Conservation (phyloP, 2,113 vertebrate species). For the Falco punctatus region DNA sequence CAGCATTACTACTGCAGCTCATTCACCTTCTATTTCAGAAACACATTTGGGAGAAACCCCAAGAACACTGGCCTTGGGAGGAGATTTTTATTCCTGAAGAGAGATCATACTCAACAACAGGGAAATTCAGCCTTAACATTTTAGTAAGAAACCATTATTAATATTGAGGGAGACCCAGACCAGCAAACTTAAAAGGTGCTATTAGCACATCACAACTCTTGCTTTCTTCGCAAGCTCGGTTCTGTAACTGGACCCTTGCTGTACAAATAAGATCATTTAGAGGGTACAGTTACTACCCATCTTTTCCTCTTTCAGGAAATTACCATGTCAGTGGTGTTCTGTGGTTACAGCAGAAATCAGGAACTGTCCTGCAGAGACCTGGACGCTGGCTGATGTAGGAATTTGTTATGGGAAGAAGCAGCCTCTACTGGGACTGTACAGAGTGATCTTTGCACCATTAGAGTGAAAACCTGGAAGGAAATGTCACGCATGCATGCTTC, state of each 20-base stretch:
- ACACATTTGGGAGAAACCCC: background rate
- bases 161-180: background rate
- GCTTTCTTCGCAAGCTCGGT: background rate
- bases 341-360: background rate
- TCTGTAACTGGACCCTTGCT: background rate
- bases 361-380: background rate
- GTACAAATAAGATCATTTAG: background rate
- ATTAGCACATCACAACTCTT: background rate
- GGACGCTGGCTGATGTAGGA: fast-evolving
- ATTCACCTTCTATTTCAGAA: background rate
- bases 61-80: fast-evolving
- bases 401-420: background rate
- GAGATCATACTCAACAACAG: background rate
- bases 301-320: background rate
- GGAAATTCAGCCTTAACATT: background rate
- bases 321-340: background rate
- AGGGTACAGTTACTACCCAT: background rate
- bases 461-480: background rate
- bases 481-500: fast-evolving
- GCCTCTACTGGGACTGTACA: fast-evolving
- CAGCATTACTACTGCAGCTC: background rate
- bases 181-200: background rate
- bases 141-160: background rate
- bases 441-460: fast-evolving
- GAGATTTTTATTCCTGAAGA: background rate